Evolutionary conservation across 1,140 invertebrate genomes (phyloP), one percentile per base, ranked within the genome.

Genomic region (Cotesia typhae): DNA sequence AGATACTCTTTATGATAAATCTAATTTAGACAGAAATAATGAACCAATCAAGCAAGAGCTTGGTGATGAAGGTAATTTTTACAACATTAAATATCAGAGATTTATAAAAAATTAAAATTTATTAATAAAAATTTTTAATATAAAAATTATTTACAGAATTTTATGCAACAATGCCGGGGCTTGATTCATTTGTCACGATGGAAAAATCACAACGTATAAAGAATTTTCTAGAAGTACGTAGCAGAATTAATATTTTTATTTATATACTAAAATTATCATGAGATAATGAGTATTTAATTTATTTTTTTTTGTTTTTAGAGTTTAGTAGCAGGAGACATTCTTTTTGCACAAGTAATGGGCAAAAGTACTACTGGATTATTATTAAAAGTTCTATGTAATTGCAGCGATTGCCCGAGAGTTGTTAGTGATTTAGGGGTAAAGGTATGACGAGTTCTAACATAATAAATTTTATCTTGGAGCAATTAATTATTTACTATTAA

Each of bases 351-450:
- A 73, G 92, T 96, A 60, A 90, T 91, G 78, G 87, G 89, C 66
- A 91, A 92, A 85, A 91, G 91, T 75, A 89, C 91, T 63, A 89
- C 90, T 68, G 95, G 91, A 71, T 90, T 96, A 82, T 90, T 94
- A 83, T 88, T 96, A 64, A 94, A 93, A 84, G 90, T 96, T 28
- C 87, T 96, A 47, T 96, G 94, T 87, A 92, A 93, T 71, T 92
- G 92, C 74, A 92, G 92, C 76, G 92, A 93, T 51, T 90, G 90
- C 77, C 90, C 91, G 47, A 89, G 92, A 84, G 93, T 94, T 87
- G 91, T 96, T 38, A 92, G 92, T 63, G 94, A 96, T 85, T 90
- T 96, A 71, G 93, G 92, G 84, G 91, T 96, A 67, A 95, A 94
- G 90, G 94, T 90, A 84, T 53, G 52, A 12, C 6, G 2, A 47